phyloP scores from a whole-genome alignment of 2,888 invertebrate species.

The Camponotus fellah region DNA sequence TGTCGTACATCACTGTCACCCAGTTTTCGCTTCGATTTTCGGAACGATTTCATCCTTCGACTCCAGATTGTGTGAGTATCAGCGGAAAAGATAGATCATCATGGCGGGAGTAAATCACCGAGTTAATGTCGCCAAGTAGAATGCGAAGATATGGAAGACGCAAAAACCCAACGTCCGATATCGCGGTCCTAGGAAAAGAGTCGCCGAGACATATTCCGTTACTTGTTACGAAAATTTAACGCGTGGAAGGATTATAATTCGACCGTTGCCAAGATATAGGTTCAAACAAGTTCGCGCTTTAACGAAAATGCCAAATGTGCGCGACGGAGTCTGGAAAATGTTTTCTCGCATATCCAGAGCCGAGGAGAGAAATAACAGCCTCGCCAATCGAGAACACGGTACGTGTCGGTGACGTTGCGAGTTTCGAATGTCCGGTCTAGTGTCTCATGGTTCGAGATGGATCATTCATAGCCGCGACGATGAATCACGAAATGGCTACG shows the following conservation, averaged over 20 bases:
- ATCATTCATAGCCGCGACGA: slow-evolving; percentile 85
- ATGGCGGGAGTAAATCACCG: slow-evolving; percentile 34
- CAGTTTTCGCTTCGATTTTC: slow-evolving; percentile 19
- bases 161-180: slow-evolving; percentile 4
- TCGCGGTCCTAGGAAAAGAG: neutral
- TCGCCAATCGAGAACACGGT: slow-evolving; percentile 51
- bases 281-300: neutral
- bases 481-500: slow-evolving; percentile 84
- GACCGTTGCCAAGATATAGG: neutral
- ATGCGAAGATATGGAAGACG: slow-evolving; percentile 26
- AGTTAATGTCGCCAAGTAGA: slow-evolving; percentile 44
- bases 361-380: slow-evolving; percentile 35
- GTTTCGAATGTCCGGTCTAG: slow-evolving; percentile 63
- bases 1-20: neutral
- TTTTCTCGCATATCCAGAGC: neutral
- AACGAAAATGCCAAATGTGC: slow-evolving; percentile 32
- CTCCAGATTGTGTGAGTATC: slow-evolving; percentile 6
- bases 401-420: slow-evolving; percentile 50
- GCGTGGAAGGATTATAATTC: slow-evolving; percentile 2
- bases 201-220: neutral
- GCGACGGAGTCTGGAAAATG: slow-evolving; percentile 20
- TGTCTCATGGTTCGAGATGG: slow-evolving; percentile 80
- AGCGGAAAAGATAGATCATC: slow-evolving; percentile 29
- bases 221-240: slow-evolving; percentile 19
- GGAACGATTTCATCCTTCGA: neutral